Base-by-base conservation (phyloP, 2,113 vertebrate genomes). In the Dasypus novemcinctus region DNA sequence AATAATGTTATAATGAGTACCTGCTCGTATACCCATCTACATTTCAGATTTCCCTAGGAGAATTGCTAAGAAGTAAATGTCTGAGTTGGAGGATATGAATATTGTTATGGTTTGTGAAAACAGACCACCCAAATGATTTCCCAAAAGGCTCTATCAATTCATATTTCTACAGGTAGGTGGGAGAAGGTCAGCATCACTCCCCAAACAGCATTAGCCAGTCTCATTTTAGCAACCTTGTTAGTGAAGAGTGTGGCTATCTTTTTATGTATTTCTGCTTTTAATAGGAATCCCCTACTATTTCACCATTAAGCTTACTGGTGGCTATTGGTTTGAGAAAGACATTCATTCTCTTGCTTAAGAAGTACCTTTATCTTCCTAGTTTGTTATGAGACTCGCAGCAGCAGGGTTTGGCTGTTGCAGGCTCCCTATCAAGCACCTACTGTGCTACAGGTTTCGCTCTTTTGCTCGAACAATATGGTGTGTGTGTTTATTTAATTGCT, bases 11-110 rank as follows among this genome's bases (percentile, higher is more conserved):
- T 84, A 95, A 74, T 81, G 59, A 92, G 54, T 86, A 81, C 21
- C 33, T 92, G 69, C 76, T 86, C 31, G 31, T 63, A 59, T 81
- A 76, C 86, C 85, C 20, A 10, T 52, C 36, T 90, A 86, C n/a
- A 75, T 33, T 92, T 49, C 68, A 15, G 23, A 92, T 90, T 94
- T 89, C 54, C 80, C 71, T 71, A 87, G 85, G 61, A 95, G 63
- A 72, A 93, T 87, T 76, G 93, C 69, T 61, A 63, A 92, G 89
- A 90, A 75, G 86, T 49, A 49, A 90, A 87, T 61, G 54, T 66
- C 75, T 90, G 68, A 75, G 38, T 52, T 54, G 87, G 27, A 90
- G 14, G 11, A 27, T 83, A 72, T 66, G 69, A 49, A 71, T 87
- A 78, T 66, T 46, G 49, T 75, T 82, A 92, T n/a, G 23, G 54